Evolutionary conservation across 30 jellyfish, hydroid and myxozoan species (phyloP), one percentile per base, ranked within the genome.

Genomic region (Mastigias papua): DNA sequence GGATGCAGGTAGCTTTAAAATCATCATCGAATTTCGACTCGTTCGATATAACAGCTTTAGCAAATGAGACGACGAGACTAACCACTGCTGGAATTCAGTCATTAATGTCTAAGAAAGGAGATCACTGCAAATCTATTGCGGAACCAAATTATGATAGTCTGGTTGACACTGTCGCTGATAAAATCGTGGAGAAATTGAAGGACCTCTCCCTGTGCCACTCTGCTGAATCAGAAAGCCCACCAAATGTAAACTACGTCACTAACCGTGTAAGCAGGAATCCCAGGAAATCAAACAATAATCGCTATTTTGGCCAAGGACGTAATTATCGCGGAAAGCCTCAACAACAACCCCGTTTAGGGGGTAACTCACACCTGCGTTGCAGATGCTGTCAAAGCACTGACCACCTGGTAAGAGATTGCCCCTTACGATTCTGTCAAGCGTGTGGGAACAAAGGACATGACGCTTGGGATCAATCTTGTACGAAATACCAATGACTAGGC

Each of bases 61-160:
- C 93, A 49, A 69, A 62, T 81, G 27, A 62, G 91, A 42, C 54
- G 54, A 42, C 54, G 13, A 70, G 93, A n/a, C n/a, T n/a, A n/a
- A n/a, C 71, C 57, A 84, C 87, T 48, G 80, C 93, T 31, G 93
- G 80, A 34, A 71, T 70, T 60, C 77, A 86, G 31, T 73, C 95
- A 5, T 86, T 46, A 57, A 67, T 57, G 27, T 57, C 23, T 6
- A 16, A 20, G 27, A 20, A 57, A 57, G 69, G 69, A 23, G 23
- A 23, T 19, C 69, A 57, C 8, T 57, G 69, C 69, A 57, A 16
- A 42, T 42, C 84, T 2, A 63, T 28, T 8, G 17, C 69, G 4
- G 69, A 20, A 16, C 30, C 27, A 3, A 6, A 57, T 57, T 17
- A 57, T 57, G 69, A 57, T 23, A 57, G 7, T 57, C 4, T 57